Conservation (phyloP, 92 coral and sea anemone genomes). For the Micromussa lordhowensis region DNA sequence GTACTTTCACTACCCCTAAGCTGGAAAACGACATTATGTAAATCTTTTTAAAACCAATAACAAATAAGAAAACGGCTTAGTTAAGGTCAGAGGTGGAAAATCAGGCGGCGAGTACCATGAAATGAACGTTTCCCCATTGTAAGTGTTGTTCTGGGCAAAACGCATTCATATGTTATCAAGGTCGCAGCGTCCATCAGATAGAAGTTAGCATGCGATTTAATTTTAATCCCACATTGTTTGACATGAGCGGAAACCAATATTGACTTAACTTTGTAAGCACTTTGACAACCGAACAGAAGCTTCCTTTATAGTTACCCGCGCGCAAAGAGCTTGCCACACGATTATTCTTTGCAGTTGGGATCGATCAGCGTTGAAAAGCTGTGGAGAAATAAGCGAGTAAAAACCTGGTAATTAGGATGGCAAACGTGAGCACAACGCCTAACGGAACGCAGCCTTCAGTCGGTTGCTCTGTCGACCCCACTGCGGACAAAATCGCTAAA, state of each 20-base stretch:
- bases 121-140: background rate
- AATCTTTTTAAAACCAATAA: background rate
- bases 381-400: background rate
- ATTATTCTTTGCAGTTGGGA: background rate
- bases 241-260: conserved; percentile 16
- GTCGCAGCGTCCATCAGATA: background rate
- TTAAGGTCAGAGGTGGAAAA: background rate
- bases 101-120: background rate
- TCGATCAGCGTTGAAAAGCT: background rate
- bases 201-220: conserved; percentile 9
- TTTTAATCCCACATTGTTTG: background rate
- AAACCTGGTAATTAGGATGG: background rate
- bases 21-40: background rate
- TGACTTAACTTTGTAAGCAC: background rate
- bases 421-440: background rate
- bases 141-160: background rate
- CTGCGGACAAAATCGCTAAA: background rate
- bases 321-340: conserved; percentile 9
- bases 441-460: background rate
- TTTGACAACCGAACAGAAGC: conserved; percentile 4
- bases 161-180: background rate
- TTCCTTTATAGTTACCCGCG: background rate
- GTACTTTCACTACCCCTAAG: background rate
- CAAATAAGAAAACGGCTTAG: background rate
- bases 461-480: conserved; percentile 1